Percentiles rank a stretch among this genome's conserved stretches.
Conservation (phyloP, 2,113 vertebrate species). For the Oophaga pumilio region DNA sequence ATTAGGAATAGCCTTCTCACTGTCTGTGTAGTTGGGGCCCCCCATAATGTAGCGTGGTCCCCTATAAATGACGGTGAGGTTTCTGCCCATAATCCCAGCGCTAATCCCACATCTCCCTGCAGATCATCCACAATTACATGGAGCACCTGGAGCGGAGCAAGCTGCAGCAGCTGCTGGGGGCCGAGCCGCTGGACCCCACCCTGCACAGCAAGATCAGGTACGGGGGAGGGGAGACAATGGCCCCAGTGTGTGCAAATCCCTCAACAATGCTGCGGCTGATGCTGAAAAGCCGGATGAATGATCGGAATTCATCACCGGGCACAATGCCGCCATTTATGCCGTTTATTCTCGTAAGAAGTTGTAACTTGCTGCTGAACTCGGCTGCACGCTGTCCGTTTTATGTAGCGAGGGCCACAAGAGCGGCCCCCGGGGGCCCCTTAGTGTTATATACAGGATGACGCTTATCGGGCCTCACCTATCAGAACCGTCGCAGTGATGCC, state of each 20-base stretch:
- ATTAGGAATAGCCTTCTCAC: no score
- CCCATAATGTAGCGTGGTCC: background rate
- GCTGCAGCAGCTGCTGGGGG: constrained; percentile 82
- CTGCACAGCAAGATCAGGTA: constrained; percentile 82
- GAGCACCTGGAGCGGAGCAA: constrained; percentile 96
- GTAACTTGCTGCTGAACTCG: no score
- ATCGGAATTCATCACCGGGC: constrained; percentile 61
- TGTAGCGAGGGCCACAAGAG: no score
- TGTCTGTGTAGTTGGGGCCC: background rate
- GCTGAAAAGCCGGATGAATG: constrained; percentile 64
- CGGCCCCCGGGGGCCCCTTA: no score
- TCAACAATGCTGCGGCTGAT: constrained; percentile 66
- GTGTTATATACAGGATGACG: no score
- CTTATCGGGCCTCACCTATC: no score
- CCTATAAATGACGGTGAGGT: background rate
- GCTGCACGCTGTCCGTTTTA: no score
- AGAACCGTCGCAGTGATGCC: no score
- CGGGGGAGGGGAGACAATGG: constrained; percentile 58
- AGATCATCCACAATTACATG: constrained; percentile 99
- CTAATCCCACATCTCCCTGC: constrained; percentile 63
- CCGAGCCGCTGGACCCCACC: constrained; percentile 80
- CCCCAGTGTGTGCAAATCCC: constrained; percentile 67
- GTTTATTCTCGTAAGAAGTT: no score
- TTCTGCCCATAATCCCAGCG: background rate
- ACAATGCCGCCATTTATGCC: no score